phyloP scores from a whole-genome alignment of 2,797 vertebrate genomes.

The Limosa lapponica region DNA sequence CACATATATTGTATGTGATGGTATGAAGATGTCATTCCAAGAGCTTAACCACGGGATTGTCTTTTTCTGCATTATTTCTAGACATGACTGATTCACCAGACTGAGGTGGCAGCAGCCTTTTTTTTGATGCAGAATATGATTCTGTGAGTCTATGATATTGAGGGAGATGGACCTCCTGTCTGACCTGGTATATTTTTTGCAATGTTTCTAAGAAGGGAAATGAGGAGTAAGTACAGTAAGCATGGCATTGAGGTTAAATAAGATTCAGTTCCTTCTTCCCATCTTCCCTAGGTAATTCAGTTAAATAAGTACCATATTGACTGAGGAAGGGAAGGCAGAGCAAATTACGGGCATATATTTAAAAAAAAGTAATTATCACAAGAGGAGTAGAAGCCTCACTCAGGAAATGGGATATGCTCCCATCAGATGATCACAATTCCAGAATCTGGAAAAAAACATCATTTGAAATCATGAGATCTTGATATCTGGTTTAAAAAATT shows the following conservation, averaged over 20 bases:
- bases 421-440: background rate
- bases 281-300: background rate
- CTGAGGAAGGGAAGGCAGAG: background rate
- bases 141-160: background rate
- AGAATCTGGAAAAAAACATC: background rate
- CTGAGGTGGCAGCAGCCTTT: background rate
- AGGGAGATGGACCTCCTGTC: background rate
- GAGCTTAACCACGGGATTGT: background rate
- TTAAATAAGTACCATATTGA: background rate
- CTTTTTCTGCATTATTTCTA: background rate
- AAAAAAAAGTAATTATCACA: background rate
- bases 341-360: background rate
- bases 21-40: background rate
- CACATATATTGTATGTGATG: background rate
- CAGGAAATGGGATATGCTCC: background rate
- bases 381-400: background rate
- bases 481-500: background rate
- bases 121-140: background rate
- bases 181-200: background rate
- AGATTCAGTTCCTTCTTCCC: background rate
- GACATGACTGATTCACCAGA: background rate
- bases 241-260: background rate
- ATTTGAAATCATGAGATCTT: background rate
- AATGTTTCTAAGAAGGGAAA: background rate
- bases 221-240: fast-evolving